Conservation (phyloP, 2,113 vertebrate species). For the Orthochromis malagaraziensis region DNA sequence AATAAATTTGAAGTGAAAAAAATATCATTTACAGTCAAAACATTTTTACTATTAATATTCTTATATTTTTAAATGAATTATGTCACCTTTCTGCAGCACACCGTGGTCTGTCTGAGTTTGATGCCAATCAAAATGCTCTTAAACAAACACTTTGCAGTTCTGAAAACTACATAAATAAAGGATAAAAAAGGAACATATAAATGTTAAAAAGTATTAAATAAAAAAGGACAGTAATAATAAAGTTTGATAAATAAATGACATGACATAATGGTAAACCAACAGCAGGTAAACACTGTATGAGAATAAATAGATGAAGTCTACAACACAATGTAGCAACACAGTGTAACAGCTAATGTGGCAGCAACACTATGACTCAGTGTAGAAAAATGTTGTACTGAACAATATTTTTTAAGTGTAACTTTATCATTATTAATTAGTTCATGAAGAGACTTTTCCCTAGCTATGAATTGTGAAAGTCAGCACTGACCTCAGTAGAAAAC, state of each 20-base stretch:
- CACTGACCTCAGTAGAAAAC: background rate
- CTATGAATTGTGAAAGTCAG: background rate
- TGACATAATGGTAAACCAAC: background rate
- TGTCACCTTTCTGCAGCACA: background rate
- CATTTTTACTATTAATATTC: background rate
- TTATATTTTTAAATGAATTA: accelerated
- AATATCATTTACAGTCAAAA: background rate
- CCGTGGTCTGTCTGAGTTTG: background rate
- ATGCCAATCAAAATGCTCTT: background rate
- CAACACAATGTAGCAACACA: background rate
- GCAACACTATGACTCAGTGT: background rate
- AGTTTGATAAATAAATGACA: background rate
- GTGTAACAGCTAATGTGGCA: background rate
- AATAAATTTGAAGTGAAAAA: background rate
- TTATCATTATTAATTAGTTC: background rate
- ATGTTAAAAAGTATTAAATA: background rate
- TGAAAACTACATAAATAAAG: background rate
- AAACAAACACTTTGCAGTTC: background rate
- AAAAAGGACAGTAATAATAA: background rate
- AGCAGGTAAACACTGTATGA: background rate
- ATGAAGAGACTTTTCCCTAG: background rate
- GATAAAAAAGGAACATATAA: background rate
- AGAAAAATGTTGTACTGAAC: background rate
- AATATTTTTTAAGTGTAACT: background rate
- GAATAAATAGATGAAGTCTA: background rate